These are phyloP conservation scores for Machimus atricapillus DNA, from an alignment of 2,888 invertebrate species.

Conservation along the genomic window DNA sequence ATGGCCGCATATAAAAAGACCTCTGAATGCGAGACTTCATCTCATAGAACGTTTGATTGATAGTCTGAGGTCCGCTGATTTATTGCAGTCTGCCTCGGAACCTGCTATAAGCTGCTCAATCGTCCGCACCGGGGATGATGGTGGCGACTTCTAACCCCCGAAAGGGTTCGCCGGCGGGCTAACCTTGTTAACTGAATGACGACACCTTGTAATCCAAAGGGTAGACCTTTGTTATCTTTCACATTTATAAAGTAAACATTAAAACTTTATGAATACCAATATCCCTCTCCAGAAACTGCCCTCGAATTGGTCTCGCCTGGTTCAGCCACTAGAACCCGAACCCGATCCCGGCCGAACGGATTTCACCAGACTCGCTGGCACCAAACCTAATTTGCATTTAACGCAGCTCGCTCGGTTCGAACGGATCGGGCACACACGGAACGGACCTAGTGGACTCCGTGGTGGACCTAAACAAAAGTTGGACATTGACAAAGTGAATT, in stretches of 20 bases:
- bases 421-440: conserved; percentile 10
- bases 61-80: conserved; percentile 1
- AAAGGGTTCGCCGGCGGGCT: background rate
- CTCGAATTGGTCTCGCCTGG: background rate
- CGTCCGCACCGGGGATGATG: background rate
- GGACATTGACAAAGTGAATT: conserved; percentile 43
- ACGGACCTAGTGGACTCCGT: background rate
- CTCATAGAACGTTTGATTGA: background rate
- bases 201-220: conserved; percentile 35
- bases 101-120: conserved; percentile 1
- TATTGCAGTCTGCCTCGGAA: background rate
- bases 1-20: background rate
- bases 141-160: background rate
- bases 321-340: background rate
- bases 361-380: conserved; percentile 22
- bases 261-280: conserved; percentile 38
- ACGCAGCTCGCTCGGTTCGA: conserved; percentile 13
- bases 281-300: conserved; percentile 1
- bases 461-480: conserved; percentile 40
- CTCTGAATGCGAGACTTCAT: background rate
- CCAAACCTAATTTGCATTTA: conserved; percentile 33
- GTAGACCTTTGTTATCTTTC: conserved; percentile 39
- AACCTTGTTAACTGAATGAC: conserved; percentile 36
- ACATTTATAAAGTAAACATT: conserved; percentile 40
- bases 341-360: background rate